Base-by-base conservation (phyloP, 2,113 vertebrate species). In the Petaurus breviceps region DNA sequence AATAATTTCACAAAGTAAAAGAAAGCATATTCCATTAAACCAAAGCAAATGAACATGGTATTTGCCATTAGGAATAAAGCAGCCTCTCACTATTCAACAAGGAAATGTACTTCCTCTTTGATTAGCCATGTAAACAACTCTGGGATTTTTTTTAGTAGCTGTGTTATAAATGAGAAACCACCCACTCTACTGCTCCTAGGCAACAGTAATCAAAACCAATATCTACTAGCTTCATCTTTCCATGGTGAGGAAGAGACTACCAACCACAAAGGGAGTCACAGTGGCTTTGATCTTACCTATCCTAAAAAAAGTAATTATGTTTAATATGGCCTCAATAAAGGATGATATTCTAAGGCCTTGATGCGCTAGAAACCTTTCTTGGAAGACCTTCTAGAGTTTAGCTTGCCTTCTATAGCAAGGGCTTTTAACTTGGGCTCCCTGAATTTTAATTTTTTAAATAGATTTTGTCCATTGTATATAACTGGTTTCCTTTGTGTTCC, bases 1-100 rank as follows among this genome's bases (percentile, higher is more conserved):
- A 97, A 94, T 51, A 96, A 96, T 94, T 96, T 92, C 95, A 92
- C 95, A 92, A 94, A 95, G 93, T 92, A 91, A 94, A 94, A 94
- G 57, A 61, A 26, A 47, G 22, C 49, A 90, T 93, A 55, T 94
- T 55, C 43, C 92, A 94, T 94, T 92, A 95, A 94, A 94, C 0
- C 11, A 91, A 90, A 93, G 46, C 61, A 90, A 49, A 12, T 25
- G 47, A 90, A 24, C 0, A 11, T 90, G 46, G 46, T 12, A 46
- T 90, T 90, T 90, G 89, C 26, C 10, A 96, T 89, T 93, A 93
- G 91, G 92, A 94, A 68, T 57, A 92, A 89, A 92, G 53, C 52
- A 51, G 61, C 90, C 3, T 77, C 28, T 94, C 92, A 93, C 93
- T 89, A 94, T 16, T 92, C 92, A 55, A 91, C 61, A 31, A 94